Evolutionary conservation across 2,797 vertebrate genomes (phyloP), one percentile per base, ranked within the genome.

Genomic region (Chelon labrosus): DNA sequence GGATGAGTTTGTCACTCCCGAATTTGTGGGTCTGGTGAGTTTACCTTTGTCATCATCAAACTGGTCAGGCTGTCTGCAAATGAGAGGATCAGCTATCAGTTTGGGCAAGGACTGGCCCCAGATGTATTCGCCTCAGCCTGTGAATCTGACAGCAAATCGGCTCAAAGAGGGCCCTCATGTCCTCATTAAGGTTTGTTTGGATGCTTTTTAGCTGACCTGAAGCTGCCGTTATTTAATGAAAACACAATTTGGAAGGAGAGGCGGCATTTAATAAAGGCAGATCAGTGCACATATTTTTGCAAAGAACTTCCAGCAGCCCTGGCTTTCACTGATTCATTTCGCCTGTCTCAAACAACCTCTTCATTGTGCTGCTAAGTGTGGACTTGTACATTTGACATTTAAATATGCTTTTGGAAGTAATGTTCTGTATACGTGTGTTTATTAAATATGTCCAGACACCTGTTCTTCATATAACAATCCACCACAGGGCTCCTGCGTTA

Each of bases 21-120:
- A 56, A 88, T 88, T 85, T 80, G 75, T 59, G 75, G 70, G 11
- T 66, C 60, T 79, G 73, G 38, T 73, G 78, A 80, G 81, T 89
- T 87, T 80, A 82, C 78, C 59, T 85, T 82, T 27, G 60, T 46
- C 58, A 63, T 68, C 73, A 59, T 64, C 70, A 77, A 77, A 84
- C 19, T 57, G 51, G 44, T 53, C 8, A 10, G 46, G 6, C 56
- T 27, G 47, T 46, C 11, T 49, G 76, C 16, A 76, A 71, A 69
- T 75, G 55, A 85, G 70, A 54, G 61, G 17, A 41, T 58, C 53
- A 27, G 58, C 58, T 65, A 49, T 59, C 22, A 17, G 27, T n/a
- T 63, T 66, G 22, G 52, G 42, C n/a, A 7, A 58, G 44, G 44
- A 62, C 3, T 12, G 13, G 10, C 12, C 4, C 6, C 46, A 46